Conservation (phyloP, 2,797 vertebrate genomes). For the Neosalanx taihuensis region DNA sequence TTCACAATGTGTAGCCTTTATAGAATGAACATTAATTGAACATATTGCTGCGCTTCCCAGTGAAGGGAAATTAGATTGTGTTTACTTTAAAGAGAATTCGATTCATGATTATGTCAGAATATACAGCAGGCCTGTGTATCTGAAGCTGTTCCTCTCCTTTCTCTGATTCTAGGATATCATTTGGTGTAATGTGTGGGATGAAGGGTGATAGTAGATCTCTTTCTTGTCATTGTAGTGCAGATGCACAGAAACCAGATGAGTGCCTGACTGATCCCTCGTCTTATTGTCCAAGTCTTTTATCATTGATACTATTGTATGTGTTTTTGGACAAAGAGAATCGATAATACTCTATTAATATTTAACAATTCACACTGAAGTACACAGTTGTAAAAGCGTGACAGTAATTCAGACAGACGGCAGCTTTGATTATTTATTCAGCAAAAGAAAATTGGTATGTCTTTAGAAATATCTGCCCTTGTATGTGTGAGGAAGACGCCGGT, state of each 20-base stretch:
- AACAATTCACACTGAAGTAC: conserved; percentile 53
- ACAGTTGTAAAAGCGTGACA: conserved; percentile 58
- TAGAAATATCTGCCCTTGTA: conserved; percentile 34
- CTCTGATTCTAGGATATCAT: conserved; percentile 37
- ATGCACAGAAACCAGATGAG: conserved; percentile 54
- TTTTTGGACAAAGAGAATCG: conserved; percentile 65
- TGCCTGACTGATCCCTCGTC: conserved; percentile 51
- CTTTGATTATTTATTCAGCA: conserved; percentile 73
- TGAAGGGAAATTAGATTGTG: conserved; percentile 50
- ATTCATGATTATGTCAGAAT: conserved; percentile 51
- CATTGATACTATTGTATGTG: conserved; percentile 52
- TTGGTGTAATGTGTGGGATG: conserved; percentile 47
- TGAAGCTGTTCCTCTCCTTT: conserved; percentile 47
- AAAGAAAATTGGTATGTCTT: conserved; percentile 55
- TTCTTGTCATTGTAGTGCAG: conserved; percentile 40
- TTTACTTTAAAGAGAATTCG: conserved; percentile 57
- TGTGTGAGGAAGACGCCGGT: conserved; percentile 37
- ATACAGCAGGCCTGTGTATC: conserved; percentile 20
- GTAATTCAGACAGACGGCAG: conserved; percentile 44
- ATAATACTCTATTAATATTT: conserved; percentile 72
- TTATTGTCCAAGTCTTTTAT: conserved; percentile 63
- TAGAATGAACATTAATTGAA: conserved; percentile 51
- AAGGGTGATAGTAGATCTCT: conserved; percentile 56
- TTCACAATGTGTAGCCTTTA: conserved; percentile 13
- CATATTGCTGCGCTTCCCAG: conserved; percentile 53